Base-by-base conservation (phyloP, 2,888 invertebrate genomes). In the Trypoxylon attenuatum region DNA sequence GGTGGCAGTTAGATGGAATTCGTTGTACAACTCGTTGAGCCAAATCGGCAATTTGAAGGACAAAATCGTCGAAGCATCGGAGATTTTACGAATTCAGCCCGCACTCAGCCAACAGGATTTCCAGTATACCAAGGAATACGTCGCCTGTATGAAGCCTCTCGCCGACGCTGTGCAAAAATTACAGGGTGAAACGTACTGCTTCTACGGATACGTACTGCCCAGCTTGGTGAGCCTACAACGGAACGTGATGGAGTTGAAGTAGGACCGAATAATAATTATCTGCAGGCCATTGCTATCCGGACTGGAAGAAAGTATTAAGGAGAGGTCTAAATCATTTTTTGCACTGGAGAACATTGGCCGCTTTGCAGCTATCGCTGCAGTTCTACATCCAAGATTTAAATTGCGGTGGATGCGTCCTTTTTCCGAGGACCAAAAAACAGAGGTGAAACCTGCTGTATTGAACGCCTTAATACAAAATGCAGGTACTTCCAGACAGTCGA, bases 181-280 rank as follows among this genome's bases (percentile, higher is more conserved):
- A 5, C 50, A 50, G 33, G 50, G 19, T 1, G 38, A 49, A 4
- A 33, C 33, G 10, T 21, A 8, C 2, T 29, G 29, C 33, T 38
- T 33, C 8, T 49, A 49, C 33, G 49, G 49, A 13, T 49, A 19
- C 19, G 29, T 49, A 27, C 10, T 33, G 19, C 49, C 49, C 5
- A 3, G 19, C 13, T 10, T 47, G 19, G 2, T 49, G 33, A 33
- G 19, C 4, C 18, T 49, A n/a, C 18, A 18, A 2, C 29, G 15
- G 2, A 49, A 49, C 5, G 18, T 29, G 19, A 27, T n/a, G 6
- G n/a, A 15, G 0, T 25, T 18, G 16, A 47, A 3, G 29, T n/a
- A n/a, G 6, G 29, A 29, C 6, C 8, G 10, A 2, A 3, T n/a
- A 2, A n/a, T 29, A 5, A 2, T 1, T 29, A 29, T 5, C 2